These are phyloP conservation scores for Sparidentex hasta DNA, from an alignment of 2,797 vertebrate genomes.

Conservation along the genomic window DNA sequence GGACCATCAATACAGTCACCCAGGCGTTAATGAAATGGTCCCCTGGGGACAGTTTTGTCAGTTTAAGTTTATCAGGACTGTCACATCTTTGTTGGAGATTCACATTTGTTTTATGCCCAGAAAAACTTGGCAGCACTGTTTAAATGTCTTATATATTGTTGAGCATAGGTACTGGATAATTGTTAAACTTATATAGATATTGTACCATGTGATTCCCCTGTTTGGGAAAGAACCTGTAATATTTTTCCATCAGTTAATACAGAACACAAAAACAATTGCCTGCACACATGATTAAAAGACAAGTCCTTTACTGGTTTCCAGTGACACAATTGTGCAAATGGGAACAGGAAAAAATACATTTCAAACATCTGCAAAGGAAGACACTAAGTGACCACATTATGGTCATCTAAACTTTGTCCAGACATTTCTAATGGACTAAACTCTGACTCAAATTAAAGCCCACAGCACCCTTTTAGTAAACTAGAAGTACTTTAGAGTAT, in stretches of 20 bases:
- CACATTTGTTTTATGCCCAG: not conserved
- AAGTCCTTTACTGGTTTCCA: conserved; percentile 79
- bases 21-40: conserved; percentile 56
- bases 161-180: not conserved
- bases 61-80: conserved; percentile 7
- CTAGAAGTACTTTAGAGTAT: conserved; percentile 22
- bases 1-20: conserved; percentile 76
- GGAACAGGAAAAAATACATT: conserved; percentile 41
- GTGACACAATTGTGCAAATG: conserved; percentile 78
- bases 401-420: conserved; percentile 41
- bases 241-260: not conserved
- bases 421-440: conserved; percentile 54
- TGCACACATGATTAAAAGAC: conserved; percentile 58
- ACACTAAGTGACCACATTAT: conserved; percentile 44
- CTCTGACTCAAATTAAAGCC: conserved; percentile 36
- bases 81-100: not conserved
- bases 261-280: conserved; percentile 20
- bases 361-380: conserved; percentile 50
- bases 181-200: not conserved
- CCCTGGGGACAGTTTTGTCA: conserved; percentile 5
- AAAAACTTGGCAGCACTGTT: not conserved
- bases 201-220: conserved; percentile 3
- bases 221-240: conserved; percentile 15
- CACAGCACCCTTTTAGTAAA: conserved; percentile 21
- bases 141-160: conserved; percentile 1